These are phyloP conservation scores for Melanotaenia nigrans DNA, from an alignment of 2,797 vertebrate genomes.

Conservation along the genomic window DNA sequence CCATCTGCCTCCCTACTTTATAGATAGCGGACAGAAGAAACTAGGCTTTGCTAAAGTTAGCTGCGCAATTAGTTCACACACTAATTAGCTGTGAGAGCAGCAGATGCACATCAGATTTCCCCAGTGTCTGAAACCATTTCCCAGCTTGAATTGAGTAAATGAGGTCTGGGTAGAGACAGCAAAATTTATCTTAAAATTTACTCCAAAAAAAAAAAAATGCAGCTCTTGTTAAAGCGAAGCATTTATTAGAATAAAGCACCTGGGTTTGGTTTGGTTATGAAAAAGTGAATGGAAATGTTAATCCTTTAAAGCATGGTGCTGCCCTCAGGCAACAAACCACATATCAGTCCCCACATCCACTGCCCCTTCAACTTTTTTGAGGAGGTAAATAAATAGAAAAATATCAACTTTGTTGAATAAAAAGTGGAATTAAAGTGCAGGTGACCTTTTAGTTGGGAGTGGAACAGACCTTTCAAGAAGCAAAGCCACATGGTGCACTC, in stretches of 20 bases:
- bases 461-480: too few species aligned
- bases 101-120: slow-evolving; percentile 71
- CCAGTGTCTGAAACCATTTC: slow-evolving; percentile 68
- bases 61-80: slow-evolving; percentile 83
- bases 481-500: too few species aligned
- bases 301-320: too few species aligned
- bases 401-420: too few species aligned
- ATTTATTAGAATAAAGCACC: slow-evolving; percentile 15
- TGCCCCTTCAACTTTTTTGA: too few species aligned
- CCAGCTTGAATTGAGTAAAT: slow-evolving; percentile 69
- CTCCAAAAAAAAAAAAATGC: slow-evolving; percentile 11
- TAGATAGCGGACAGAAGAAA: slow-evolving; percentile 70
- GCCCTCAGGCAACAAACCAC: too few species aligned
- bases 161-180: slow-evolving; percentile 63
- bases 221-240: slow-evolving; percentile 11
- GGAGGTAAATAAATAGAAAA: too few species aligned
- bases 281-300: slow-evolving; percentile 9
- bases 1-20: slow-evolving; percentile 47
- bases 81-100: slow-evolving; percentile 82
- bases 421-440: too few species aligned
- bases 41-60: slow-evolving; percentile 85
- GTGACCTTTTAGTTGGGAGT: too few species aligned
- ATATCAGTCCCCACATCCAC: too few species aligned
- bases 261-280: slow-evolving; percentile 18
- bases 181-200: slow-evolving; percentile 31